Evolutionary conservation across 92 coral and sea anemone genomes (phyloP).

Genomic region (Umimayanthus chanpuru): DNA sequence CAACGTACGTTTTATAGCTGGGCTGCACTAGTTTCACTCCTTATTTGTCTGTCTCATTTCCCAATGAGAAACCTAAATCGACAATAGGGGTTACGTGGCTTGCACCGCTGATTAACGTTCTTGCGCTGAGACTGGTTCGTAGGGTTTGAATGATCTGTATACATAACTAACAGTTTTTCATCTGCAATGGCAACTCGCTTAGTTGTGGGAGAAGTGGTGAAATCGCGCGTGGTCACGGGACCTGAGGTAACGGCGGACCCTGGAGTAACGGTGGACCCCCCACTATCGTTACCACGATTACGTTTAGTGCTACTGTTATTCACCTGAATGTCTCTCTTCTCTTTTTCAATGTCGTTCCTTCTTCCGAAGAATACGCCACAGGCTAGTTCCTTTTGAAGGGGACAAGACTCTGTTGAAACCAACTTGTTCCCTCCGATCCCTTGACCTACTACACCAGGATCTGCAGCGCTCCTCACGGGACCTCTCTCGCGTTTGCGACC

Average conservation of each 20-base stretch:
- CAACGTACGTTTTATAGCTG: background rate
- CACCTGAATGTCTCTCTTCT: conserved; percentile 21
- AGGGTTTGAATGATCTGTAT: conserved; percentile 3
- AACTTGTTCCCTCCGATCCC: background rate
- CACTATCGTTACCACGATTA: background rate
- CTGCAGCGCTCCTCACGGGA: background rate
- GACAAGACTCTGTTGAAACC: background rate
- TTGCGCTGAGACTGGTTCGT: background rate
- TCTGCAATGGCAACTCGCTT: background rate
- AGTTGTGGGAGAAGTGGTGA: background rate
- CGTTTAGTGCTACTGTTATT: conserved; percentile 25
- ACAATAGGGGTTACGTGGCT: background rate
- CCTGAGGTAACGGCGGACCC: background rate
- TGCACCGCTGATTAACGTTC: background rate
- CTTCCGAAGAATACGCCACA: conserved; percentile 37
- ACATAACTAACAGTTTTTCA: background rate
- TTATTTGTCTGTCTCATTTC: background rate
- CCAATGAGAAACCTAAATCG: conserved; percentile 16
- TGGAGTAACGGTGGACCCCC: background rate
- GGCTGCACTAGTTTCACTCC: background rate
- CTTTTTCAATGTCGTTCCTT: conserved; percentile 18
- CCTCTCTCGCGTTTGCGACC: conserved; percentile 3
- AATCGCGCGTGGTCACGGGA: background rate
- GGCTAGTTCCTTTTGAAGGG: background rate
- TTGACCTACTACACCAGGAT: background rate